These are phyloP conservation scores for Cryptocheilus praepositus DNA, from an alignment of 2,888 invertebrate species.

Conservation along the genomic window DNA sequence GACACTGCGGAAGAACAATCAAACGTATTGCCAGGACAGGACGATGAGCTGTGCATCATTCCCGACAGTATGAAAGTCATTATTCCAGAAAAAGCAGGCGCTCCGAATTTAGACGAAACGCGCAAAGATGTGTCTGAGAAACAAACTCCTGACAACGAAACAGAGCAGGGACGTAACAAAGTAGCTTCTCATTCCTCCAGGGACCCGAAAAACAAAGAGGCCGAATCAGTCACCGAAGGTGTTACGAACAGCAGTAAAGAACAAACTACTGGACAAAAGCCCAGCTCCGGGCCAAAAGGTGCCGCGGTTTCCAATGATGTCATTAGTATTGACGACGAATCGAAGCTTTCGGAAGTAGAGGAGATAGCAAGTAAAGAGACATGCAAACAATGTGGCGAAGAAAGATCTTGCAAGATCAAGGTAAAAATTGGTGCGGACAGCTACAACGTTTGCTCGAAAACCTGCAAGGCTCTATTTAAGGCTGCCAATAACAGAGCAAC, in stretches of 20 bases:
- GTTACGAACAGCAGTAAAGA: conserved; percentile 12
- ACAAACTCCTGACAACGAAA: conserved; percentile 15
- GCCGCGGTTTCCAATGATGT: conserved; percentile 49
- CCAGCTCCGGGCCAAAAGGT: conserved; percentile 21
- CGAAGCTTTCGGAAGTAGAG: conserved; percentile 66
- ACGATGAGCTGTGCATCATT: conserved; percentile 72
- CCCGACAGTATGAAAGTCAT: conserved; percentile 72
- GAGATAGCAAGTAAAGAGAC: conserved; percentile 62
- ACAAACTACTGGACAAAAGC: conserved; percentile 20
- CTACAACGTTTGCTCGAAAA: conserved; percentile 69
- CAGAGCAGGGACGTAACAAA: conserved; percentile 9
- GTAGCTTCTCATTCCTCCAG: too few species aligned
- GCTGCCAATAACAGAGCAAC: conserved; percentile 66
- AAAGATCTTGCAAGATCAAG: conserved; percentile 65
- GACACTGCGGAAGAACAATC: conserved; percentile 57
- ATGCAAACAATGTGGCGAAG: conserved; percentile 69
- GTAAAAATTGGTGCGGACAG: conserved; percentile 76
- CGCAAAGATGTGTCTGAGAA: conserved; percentile 39
- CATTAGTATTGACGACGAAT: conserved; percentile 77
- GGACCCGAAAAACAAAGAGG: conserved; percentile 1
- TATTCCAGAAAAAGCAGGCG: conserved; percentile 42
- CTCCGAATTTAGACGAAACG: conserved; percentile 39
- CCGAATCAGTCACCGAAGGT: conserved; percentile 17
- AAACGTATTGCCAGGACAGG: conserved; percentile 67
- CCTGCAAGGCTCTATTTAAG: conserved; percentile 65